Evolutionary conservation across 2,113 vertebrate species (phyloP).

Genomic region (Crotophaga sulcirostris): DNA sequence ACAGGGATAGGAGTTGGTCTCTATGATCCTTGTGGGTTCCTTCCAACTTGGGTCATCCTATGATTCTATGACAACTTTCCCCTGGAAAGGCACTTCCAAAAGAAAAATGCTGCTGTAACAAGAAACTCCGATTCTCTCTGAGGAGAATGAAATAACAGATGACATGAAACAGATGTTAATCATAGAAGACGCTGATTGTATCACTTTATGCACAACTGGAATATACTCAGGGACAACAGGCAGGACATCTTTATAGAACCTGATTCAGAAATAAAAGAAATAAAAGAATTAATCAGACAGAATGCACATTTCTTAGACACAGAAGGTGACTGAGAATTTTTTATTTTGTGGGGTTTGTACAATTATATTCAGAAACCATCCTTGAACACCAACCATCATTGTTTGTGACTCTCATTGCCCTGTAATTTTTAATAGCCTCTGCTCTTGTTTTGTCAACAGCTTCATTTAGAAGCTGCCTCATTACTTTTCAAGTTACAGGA

Average conservation of each 20-base stretch:
- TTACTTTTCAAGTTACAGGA: constrained; percentile 38
- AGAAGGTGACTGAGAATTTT: neutral
- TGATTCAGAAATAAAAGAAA: neutral
- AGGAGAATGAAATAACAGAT: neutral
- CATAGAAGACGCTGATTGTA: neutral
- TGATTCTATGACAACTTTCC: neutral
- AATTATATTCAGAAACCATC: neutral
- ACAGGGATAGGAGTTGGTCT: no score
- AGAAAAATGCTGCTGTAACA: neutral
- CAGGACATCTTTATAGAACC: neutral
- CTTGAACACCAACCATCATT: neutral
- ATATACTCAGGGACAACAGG: neutral
- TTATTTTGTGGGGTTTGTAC: neutral
- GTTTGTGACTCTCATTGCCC: neutral
- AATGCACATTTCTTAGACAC: neutral
- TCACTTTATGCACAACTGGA: neutral
- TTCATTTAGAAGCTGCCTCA: constrained; percentile 41
- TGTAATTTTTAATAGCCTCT: constrained; percentile 21
- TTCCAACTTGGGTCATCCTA: no score
- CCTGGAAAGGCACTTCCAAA: neutral
- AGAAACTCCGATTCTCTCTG: neutral
- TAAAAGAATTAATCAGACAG: neutral
- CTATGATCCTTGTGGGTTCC: no score
- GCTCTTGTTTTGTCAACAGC: constrained; percentile 22
- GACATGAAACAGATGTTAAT: neutral